phyloP scores from a whole-genome alignment of 2,113 vertebrate species.

The Xenotilapia longispinis region DNA sequence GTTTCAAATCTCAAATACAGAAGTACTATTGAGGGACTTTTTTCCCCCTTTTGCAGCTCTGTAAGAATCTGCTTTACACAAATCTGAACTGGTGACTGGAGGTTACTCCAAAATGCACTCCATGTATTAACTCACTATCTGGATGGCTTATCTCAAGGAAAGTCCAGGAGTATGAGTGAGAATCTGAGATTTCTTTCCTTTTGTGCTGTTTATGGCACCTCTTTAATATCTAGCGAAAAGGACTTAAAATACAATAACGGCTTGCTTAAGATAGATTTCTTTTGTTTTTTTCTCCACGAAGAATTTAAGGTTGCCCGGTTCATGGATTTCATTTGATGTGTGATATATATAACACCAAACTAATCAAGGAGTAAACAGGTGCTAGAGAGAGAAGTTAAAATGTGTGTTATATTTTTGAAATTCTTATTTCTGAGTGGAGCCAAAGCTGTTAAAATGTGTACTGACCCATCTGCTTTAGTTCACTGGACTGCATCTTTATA shows the following conservation, averaged over 20 bases:
- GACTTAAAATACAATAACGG: background rate
- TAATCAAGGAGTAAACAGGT: background rate
- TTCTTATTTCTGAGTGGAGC: background rate
- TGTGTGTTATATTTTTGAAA: constrained; percentile 21
- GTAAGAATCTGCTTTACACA: background rate
- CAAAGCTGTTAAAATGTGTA: constrained; percentile 39
- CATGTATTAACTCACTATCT: background rate
- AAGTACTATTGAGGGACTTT: background rate
- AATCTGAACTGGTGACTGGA: background rate
- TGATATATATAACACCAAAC: constrained; percentile 25
- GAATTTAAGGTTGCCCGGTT: background rate
- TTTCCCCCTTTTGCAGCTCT: background rate
- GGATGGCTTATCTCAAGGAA: background rate
- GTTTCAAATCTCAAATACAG: background rate
- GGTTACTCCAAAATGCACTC: background rate
- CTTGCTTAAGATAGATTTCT: background rate
- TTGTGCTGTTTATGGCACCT: background rate
- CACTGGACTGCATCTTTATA: constrained; percentile 34
- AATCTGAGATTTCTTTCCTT: background rate
- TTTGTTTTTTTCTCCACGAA: background rate
- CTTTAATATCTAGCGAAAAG: background rate
- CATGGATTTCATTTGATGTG: constrained; percentile 9
- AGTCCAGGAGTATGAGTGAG: background rate
- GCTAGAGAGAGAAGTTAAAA: constrained; percentile 7
- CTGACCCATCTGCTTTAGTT: constrained; percentile 28